Evolutionary conservation across 2,797 vertebrate species (phyloP).

Genomic region (Tarsius wallacei): DNA sequence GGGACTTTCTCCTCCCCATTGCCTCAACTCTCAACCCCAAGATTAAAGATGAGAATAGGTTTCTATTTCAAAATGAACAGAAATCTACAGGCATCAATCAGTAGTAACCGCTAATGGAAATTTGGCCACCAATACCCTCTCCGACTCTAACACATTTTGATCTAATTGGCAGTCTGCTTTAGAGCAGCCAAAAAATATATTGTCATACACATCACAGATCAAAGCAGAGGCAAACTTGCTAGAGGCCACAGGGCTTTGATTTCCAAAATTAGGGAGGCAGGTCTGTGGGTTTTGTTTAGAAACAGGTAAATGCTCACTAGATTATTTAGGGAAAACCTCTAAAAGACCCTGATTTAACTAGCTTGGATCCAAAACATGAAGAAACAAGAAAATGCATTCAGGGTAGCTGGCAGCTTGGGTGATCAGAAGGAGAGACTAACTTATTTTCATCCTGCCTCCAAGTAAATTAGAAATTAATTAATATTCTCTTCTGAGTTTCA

Average conservation of each 20-base stretch:
- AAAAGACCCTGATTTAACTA: conserved; percentile 50
- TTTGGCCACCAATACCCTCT: conserved; percentile 69
- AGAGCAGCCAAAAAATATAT: conserved; percentile 72
- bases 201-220: conserved; percentile 72
- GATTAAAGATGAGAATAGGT: conserved; percentile 67
- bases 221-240: conserved; percentile 64
- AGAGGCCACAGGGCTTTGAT: not conserved
- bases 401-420: conserved; percentile 13
- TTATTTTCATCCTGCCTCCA: conserved; percentile 55
- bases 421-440: conserved; percentile 55
- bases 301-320: conserved; percentile 27
- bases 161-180: conserved; percentile 70
- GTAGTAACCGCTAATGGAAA: conserved; percentile 65
- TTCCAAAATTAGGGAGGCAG: conserved; percentile 53
- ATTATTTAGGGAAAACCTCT: conserved; percentile 59
- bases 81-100: conserved; percentile 52
- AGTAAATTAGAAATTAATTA: conserved; percentile 63
- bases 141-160: conserved; percentile 72
- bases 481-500: conserved; percentile 54
- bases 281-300: conserved; percentile 40
- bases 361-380: conserved; percentile 56
- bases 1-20: not conserved
- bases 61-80: conserved; percentile 66
- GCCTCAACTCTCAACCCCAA: not conserved
- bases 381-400: conserved; percentile 61